Base-by-base conservation (phyloP, 2,113 vertebrate species). In the Camelus bactrianus region DNA sequence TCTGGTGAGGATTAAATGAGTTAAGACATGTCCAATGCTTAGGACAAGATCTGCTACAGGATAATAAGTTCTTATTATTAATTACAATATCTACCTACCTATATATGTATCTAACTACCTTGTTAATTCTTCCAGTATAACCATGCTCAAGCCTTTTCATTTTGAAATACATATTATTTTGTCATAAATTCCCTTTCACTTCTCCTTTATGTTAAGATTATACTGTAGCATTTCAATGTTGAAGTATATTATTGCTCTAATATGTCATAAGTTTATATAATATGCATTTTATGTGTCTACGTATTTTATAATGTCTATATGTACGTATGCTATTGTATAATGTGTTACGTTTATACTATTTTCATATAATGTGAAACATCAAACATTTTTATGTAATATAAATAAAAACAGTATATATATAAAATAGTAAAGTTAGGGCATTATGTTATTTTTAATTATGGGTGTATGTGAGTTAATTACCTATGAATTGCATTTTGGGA, bases 161-260 rank as follows among this genome's bases (percentile, higher is more conserved):
- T 96, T 98, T 95, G 87, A 96, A 96, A 96, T 96, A 67, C 6
- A 42, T 89, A 42, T 54, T 93, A 82, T 79, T 89, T 83, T 96
- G 52, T 89, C 60, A 73, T 93, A 76, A 93, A 48, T 92, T 95
- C 52, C 58, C n/a, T 93, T 94, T 82, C 82, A 89, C 15, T 90
- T 90, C 42, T 93, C 56, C 62, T 95, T 86, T 96, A 80, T 89
- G 22, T 91, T 73, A 84, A 95, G 13, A 89, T 75, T 88, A 60
- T 64, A 82, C 11, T 46, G 62, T 70, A 80, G 17, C 65, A 84
- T 85, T 69, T 77, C 12, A 92, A 30, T 77, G 30, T 91, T 35
- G 46, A 90, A 81, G 58, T 84, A 86, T 81, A 88, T 56, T 46
- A 20, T 64, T 73, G 35, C 14, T 64, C 14, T 81, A 73, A 48